Conservation (phyloP, 2,113 vertebrate genomes). For the Anolis sagrei region DNA sequence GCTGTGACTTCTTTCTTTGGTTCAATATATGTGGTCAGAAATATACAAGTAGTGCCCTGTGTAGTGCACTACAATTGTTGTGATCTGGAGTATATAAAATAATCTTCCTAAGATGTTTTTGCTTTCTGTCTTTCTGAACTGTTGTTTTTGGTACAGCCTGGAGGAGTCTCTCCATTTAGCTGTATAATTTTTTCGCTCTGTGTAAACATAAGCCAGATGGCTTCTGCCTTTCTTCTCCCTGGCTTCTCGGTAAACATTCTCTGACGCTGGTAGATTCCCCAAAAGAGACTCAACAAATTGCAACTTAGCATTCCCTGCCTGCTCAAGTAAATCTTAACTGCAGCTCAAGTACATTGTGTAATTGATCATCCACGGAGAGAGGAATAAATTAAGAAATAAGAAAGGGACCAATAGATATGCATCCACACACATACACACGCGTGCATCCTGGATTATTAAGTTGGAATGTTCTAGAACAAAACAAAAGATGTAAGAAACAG, state of each 20-base stretch:
- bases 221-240: constrained; percentile 17
- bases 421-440: neutral
- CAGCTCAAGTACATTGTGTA: constrained; percentile 18
- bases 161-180: constrained; percentile 15
- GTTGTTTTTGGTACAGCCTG: neutral
- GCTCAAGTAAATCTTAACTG: neutral
- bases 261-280: constrained; percentile 20
- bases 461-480: constrained; percentile 25
- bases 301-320: constrained; percentile 28
- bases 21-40: neutral
- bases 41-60: neutral
- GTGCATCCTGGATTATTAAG: neutral
- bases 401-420: neutral
- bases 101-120: neutral
- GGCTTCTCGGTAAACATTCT: constrained; percentile 19
- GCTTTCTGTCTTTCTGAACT: constrained; percentile 2
- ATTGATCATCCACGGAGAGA: constrained; percentile 5
- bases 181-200: neutral
- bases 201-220: constrained; percentile 39
- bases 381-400: constrained; percentile 33
- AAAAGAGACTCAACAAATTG: constrained; percentile 22
- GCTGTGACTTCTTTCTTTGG: neutral
- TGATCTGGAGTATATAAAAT: neutral
- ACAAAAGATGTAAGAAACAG: neutral
- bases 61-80: too few relatives aligned